Evolutionary conservation across 2,888 invertebrate species (phyloP).

Genomic region (Meiosimyza decipiens): DNA sequence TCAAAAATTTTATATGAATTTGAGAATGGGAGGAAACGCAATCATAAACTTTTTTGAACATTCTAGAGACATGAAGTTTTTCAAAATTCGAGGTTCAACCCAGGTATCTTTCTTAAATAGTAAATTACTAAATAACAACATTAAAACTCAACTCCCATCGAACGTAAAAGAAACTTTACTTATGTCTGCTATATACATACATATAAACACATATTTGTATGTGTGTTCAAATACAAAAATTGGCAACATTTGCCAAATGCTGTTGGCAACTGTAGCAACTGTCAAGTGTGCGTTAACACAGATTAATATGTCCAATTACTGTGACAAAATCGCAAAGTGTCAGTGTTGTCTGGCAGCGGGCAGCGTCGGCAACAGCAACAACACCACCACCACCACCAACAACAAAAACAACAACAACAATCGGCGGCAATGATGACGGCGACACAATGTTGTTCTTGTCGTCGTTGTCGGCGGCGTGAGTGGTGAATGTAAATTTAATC

Average conservation of each 20-base stretch:
- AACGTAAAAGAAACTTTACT: too few relatives aligned
- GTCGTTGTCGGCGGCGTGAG: slow-evolving; percentile 38
- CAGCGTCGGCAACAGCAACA: background rate
- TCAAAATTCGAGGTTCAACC: too few relatives aligned
- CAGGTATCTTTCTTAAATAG: too few relatives aligned
- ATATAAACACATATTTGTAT: too few relatives aligned
- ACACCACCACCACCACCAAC: background rate
- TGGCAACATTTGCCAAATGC: slow-evolving; percentile 23
- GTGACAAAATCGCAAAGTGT: slow-evolving; percentile 65
- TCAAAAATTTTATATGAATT: too few relatives aligned
- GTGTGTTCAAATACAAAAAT: background rate
- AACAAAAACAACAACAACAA: slow-evolving; percentile 34
- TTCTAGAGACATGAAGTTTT: too few relatives aligned
- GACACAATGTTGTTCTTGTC: slow-evolving; percentile 49
- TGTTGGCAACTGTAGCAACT: slow-evolving; percentile 36
- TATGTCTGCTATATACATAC: too few relatives aligned
- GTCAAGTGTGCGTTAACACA: slow-evolving; percentile 53
- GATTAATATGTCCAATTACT: slow-evolving; percentile 68
- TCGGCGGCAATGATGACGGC: slow-evolving; percentile 46
- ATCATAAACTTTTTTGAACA: too few relatives aligned
- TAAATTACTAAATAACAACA: too few relatives aligned
- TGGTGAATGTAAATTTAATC: slow-evolving; percentile 32
- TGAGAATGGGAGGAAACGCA: too few relatives aligned
- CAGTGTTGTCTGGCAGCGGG: slow-evolving; percentile 45
- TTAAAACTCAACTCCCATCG: too few relatives aligned